phyloP scores from a whole-genome alignment of 2,888 invertebrate species.

The Drosophila greeni region DNA sequence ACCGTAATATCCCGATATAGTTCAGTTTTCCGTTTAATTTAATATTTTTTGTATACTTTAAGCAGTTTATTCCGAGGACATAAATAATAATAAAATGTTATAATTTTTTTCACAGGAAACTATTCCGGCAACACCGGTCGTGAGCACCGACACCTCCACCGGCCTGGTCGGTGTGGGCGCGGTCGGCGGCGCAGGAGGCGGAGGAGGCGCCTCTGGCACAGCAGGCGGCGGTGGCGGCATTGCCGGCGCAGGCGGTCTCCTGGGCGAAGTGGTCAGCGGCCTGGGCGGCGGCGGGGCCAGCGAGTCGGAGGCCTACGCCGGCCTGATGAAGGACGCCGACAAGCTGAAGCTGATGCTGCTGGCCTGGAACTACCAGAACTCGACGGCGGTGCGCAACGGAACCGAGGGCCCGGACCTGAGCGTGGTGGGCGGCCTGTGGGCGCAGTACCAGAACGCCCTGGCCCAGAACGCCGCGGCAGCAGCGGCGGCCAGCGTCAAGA shows the following conservation, averaged over 20 bases:
- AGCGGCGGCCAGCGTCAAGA: conserved; percentile 76
- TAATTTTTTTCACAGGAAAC: conserved; percentile 67
- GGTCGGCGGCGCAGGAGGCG: conserved; percentile 43
- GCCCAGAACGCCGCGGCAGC: conserved; percentile 83
- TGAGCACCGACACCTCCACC: conserved; percentile 66
- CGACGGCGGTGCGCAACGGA: conserved; percentile 84
- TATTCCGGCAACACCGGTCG: conserved; percentile 74
- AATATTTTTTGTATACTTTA: too few relatives aligned
- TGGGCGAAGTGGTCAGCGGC: conserved; percentile 59
- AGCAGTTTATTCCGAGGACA: not conserved
- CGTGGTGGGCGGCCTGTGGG: conserved; percentile 89
- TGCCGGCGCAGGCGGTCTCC: conserved; percentile 36
- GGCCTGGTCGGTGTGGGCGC: conserved; percentile 59
- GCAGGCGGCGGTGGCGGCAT: conserved; percentile 38
- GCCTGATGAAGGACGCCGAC: conserved; percentile 88
- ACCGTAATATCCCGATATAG: not conserved
- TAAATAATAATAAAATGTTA: conserved; percentile 10
- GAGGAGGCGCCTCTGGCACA: conserved; percentile 38
- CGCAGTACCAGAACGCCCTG: conserved; percentile 89
- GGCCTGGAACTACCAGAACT: conserved; percentile 93
- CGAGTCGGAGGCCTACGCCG: conserved; percentile 77
- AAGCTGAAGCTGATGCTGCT: conserved; percentile 93
- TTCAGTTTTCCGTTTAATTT: not conserved
- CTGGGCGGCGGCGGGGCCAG: conserved; percentile 57
- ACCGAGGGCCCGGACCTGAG: conserved; percentile 78